Evolutionary conservation across 2,888 invertebrate species (phyloP), one percentile per base, ranked within the genome.

Genomic region (Phragmatobia fuliginosa): DNA sequence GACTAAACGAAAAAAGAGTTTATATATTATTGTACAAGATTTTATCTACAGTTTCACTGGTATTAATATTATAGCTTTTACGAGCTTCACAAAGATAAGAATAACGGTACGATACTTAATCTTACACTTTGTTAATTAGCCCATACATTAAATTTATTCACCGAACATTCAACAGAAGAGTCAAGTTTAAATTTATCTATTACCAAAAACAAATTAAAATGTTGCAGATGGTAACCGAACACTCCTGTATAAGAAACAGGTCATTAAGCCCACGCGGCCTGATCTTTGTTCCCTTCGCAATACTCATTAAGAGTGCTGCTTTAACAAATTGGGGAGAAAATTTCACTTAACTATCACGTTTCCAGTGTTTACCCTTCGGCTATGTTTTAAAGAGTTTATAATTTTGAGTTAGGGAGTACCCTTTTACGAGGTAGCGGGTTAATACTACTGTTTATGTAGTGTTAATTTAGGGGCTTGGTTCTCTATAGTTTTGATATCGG

Each of bases 301-400:
- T 77, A 77, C 70, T 80, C 80, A 75, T 80, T 79, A 75, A 68
- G 45, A 16, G 21, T 64, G 63, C 61, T 32, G 28, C 71, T 68
- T 67, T 72, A 71, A 69, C 62, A 76, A 80, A 75, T 79, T 69
- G 67, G 62, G 58, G 62, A 72, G 71, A 70, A 73, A 67, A 77
- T 79, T 63, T 62, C 66, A 71, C 77, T 77, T 66, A 41, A 70
- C 67, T 74, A 60, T 36, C 61, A 70, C 74, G 71, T 75, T 77
- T 69, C 64, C 62, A n/a, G 76, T 49, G 62, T 67, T 62, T 58
- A 36, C 66, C 64, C 62, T 69, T 28, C 16, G 56, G 28, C 56
- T 56, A 16, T 28, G 28, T 56, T 56, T 28, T 28, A 16, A 56
- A 56, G 28, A 56, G 14, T 56, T 56, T 28, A 56, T 56, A 56